Base-by-base conservation (phyloP, 37 sponge, comb jelly and placozoan genomes). In the Corticium candelabrum region DNA sequence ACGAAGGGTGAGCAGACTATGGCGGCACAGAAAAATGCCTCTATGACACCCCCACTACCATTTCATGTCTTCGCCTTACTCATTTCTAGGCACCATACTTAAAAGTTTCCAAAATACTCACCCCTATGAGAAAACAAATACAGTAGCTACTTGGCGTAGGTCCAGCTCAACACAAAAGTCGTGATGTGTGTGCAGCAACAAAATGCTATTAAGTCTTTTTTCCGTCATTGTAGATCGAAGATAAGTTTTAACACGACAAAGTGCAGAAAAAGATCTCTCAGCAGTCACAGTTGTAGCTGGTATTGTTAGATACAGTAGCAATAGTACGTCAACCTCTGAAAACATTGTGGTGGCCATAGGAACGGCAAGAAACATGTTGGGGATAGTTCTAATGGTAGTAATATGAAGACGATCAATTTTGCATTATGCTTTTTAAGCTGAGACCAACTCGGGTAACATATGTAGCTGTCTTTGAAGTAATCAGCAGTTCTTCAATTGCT, bases 341-440 rank as follows among this genome's bases (percentile, higher is more conserved):
- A 41, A 67, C 76, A 85, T 67, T 41, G 15, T 15, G 37, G 78
- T 73, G 30, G 40, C 27, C 2, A 74, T 37, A 2, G 3, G 30
- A 68, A 27, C 11, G 7, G n/a, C 33, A 34, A 38, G 68, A 29
- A 79, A 1, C 29, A 39, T 36, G 15, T 27, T 67, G 27, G 81
- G 76, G 0, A 85, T 79, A 38, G 39, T 68, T n/a, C 34, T 41
- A 35, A 80, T 41, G n/a, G n/a, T n/a, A n/a, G n/a, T n/a, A 29
- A 41, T 81, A 30, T 34, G 15, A 15, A 90, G 39, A 29, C 41
- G 15, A 21, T 7, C 50, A 4, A 81, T 80, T 31, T 81, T 35
- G 34, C 87, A 37, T 29, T 90, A 85, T 73, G 84, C 62, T 38
- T 76, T 85, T 39, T 75, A 90, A 39, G 77, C 74, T 67, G 70